Evolutionary conservation across 2,888 invertebrate genomes (phyloP).

Genomic region (Phyllotreta striolata): DNA sequence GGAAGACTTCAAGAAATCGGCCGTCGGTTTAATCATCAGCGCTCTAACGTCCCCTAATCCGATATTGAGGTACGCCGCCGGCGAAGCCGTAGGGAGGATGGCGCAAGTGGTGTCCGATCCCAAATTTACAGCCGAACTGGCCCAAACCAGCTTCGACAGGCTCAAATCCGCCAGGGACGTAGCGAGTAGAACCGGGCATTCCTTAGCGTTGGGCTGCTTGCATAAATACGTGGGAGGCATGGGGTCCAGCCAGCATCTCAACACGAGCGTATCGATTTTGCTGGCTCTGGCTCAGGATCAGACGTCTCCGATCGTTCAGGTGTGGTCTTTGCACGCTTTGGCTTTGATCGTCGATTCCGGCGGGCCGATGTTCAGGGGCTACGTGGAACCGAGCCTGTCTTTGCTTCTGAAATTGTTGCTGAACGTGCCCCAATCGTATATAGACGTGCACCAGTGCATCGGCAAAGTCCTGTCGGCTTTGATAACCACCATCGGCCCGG

Average conservation of each 20-base stretch:
- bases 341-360: conserved; percentile 97
- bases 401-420: conserved; percentile 89
- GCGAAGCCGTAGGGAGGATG: conserved; percentile 93
- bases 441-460: conserved; percentile 92
- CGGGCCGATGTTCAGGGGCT: conserved; percentile 98
- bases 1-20: conserved; percentile 88
- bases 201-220: conserved; percentile 93
- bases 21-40: conserved; percentile 79
- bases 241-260: conserved; percentile 94
- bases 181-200: conserved; percentile 85
- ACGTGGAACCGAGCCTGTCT: conserved; percentile 93
- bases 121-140: conserved; percentile 86
- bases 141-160: conserved; percentile 89
- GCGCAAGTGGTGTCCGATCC: conserved; percentile 89
- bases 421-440: conserved; percentile 88
- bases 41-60: conserved; percentile 79
- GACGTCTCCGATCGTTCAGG: conserved; percentile 94
- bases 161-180: conserved; percentile 88
- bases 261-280: conserved; percentile 93
- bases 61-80: conserved; percentile 90
- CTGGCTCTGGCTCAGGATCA: conserved; percentile 94
- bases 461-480: conserved; percentile 93
- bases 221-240: conserved; percentile 96
- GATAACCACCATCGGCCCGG: conserved; percentile 98
- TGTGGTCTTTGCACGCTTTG: conserved; percentile 96